Evolutionary conservation across 53 echinoderm and acorn worm genomes (phyloP).

Genomic region (Henricia sp.): DNA sequence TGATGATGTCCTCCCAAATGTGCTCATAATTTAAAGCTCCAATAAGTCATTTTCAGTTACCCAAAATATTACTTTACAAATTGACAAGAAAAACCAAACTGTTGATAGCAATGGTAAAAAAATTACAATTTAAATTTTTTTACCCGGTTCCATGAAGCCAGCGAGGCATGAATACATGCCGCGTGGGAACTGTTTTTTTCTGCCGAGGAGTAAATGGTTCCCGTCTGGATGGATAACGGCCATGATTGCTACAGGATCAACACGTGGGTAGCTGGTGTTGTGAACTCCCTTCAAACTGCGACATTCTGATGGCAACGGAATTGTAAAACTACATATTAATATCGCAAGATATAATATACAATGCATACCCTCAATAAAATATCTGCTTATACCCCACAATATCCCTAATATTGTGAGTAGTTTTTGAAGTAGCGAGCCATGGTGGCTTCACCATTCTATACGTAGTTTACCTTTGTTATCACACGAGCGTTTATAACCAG

Average conservation of each 20-base stretch:
- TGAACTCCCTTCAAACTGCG: slow-evolving; percentile 82
- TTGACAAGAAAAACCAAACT: no score
- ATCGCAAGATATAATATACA: neutral
- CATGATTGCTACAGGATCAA: slow-evolving; percentile 96
- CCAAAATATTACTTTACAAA: no score
- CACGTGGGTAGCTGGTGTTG: slow-evolving; percentile 95
- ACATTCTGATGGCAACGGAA: slow-evolving; percentile 76
- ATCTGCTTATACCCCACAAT: no score
- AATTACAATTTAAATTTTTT: no score
- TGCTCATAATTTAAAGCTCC: no score
- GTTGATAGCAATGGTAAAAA: no score
- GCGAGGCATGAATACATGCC: slow-evolving; percentile 96
- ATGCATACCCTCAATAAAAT: neutral
- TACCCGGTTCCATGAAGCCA: slow-evolving; percentile 99
- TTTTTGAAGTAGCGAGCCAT: neutral
- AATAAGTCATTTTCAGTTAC: no score
- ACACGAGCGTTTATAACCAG: slow-evolving; percentile 83
- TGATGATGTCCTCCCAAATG: no score
- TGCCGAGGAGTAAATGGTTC: slow-evolving; percentile 81
- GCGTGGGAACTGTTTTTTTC: slow-evolving; percentile 92
- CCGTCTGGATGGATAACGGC: slow-evolving; percentile 90
- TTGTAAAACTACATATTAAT: neutral
- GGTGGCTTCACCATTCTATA: neutral
- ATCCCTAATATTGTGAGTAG: no score
- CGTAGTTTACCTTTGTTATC: slow-evolving; percentile 52